phyloP scores from a whole-genome alignment of 2,113 vertebrate species.

The Siniperca chuatsi region DNA sequence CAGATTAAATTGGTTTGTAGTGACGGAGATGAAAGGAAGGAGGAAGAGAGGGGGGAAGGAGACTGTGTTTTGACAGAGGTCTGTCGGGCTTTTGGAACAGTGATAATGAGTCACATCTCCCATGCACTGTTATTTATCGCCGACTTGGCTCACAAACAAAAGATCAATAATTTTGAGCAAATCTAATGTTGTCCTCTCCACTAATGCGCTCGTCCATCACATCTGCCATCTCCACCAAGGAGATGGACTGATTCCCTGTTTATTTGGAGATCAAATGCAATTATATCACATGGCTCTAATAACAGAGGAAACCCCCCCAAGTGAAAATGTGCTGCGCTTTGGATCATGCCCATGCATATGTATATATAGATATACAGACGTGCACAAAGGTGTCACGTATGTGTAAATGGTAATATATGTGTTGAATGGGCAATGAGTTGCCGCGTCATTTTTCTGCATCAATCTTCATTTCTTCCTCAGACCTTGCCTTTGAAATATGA shows the following conservation, averaged over 20 bases:
- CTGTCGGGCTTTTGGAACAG: constrained; percentile 85
- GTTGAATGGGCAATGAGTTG: constrained; percentile 69
- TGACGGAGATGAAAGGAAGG: constrained; percentile 69
- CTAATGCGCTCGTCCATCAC: constrained; percentile 89
- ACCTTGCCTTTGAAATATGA: constrained; percentile 85
- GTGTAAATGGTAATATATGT: constrained; percentile 85
- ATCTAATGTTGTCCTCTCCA: constrained; percentile 88
- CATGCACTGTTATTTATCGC: constrained; percentile 87
- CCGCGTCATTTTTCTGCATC: constrained; percentile 73
- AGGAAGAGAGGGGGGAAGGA: constrained; percentile 56
- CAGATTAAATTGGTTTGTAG: constrained; percentile 81
- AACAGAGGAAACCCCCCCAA: constrained; percentile 70
- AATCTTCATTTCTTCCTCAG: constrained; percentile 87
- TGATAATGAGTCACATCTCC: constrained; percentile 89
- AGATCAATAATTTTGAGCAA: constrained; percentile 92
- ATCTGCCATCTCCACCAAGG: constrained; percentile 84
- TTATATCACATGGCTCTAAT: constrained; percentile 86
- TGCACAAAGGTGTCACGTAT: constrained; percentile 73
- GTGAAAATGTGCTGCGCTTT: constrained; percentile 63
- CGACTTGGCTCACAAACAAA: constrained; percentile 89
- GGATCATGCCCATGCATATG: constrained; percentile 73
- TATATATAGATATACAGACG: constrained; percentile 56
- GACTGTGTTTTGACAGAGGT: constrained; percentile 85
- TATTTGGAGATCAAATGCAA: constrained; percentile 89
- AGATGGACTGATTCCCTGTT: constrained; percentile 86